Evolutionary conservation across 2,888 invertebrate genomes (phyloP), one percentile per base, ranked within the genome.

Genomic region (Nomada flava): DNA sequence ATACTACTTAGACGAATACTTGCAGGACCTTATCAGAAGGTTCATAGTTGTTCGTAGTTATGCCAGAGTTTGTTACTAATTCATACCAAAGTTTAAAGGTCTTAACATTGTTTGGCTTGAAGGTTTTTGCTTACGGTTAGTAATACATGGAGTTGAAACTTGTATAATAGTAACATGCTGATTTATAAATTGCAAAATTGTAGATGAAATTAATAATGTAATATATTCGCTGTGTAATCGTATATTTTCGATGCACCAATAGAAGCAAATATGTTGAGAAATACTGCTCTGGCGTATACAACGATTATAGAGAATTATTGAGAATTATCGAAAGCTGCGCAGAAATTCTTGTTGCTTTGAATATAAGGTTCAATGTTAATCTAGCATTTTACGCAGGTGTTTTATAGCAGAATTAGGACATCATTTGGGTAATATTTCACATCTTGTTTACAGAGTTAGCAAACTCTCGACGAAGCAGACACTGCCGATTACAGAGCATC

Each of bases 381-480:
- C 7, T 26, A 57, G 5, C 20, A 15, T 15, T 18, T 53, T 20
- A n/a, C 53, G 20, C 4, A n/a, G 10, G 2, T 23, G 29, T 36
- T 59, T 70, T 23, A 20, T 1, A 10, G 1, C n/a, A 4, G 26
- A 63, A 11, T 75, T 29, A 29, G 2, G 18, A 64, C 53, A 52
- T 62, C 57, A 15, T 11, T 15, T 11, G n/a, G 64, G 59, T 64
- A 52, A 64, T 70, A 64, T 69, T 29, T 59, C 13, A 7, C 36
- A n/a, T 36, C 68, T 76, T 60, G 47, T 76, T 76, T 70, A 2
- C 57, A 47, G 13, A 47, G 23, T 18, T 13, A 13, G 55, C 26
- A 50, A 76, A 52, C 42, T 26, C n/a, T 57, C 13, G 13, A 18
- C n/a, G n/a, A 13, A 29, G 20, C 36, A 42, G 62, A 50, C 63